Percentiles rank a stretch among this genome's conserved stretches.
phyloP scores from a whole-genome alignment of 2,113 vertebrate genomes.

The Orthonyx spaldingii region DNA sequence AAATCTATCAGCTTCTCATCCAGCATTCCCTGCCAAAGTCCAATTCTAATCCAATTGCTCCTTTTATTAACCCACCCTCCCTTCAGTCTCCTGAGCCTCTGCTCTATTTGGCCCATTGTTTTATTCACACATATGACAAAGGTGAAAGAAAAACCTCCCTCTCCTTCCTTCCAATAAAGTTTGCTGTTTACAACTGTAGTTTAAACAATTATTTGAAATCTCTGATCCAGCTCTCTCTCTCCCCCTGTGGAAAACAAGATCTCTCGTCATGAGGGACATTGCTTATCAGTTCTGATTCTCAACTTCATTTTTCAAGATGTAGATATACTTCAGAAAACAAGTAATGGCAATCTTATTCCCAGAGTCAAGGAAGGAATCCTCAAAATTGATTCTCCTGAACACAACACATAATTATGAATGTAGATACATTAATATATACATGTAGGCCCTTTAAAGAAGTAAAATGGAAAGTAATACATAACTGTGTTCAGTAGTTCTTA shows the following conservation, averaged over 20 bases:
- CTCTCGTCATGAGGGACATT: neutral
- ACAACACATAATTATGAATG: neutral
- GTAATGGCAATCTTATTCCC: neutral
- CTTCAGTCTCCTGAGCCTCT: neutral
- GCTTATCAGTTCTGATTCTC: neutral
- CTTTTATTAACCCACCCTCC: slow-evolving; percentile 24
- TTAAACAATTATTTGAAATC: slow-evolving; percentile 17
- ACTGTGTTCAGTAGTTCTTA: neutral
- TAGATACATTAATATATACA: neutral
- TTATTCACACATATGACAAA: slow-evolving; percentile 17
- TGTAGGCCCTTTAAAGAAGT: neutral
- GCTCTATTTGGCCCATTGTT: slow-evolving; percentile 21
- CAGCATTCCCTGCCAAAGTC: slow-evolving; percentile 12
- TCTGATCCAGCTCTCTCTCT: neutral
- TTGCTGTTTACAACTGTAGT: neutral
- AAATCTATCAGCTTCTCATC: slow-evolving; percentile 37
- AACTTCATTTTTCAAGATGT: neutral
- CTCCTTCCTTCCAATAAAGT: neutral
- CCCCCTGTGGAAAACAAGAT: neutral
- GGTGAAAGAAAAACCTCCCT: slow-evolving; percentile 17
- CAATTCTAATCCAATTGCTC: slow-evolving; percentile 47
- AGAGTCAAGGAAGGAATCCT: neutral
- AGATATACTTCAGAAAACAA: neutral
- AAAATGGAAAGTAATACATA: neutral
- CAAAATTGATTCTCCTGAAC: neutral